These are phyloP conservation scores for Apodemia arnacis DNA, from an alignment of 2,888 invertebrate genomes.

Conservation along the genomic window DNA sequence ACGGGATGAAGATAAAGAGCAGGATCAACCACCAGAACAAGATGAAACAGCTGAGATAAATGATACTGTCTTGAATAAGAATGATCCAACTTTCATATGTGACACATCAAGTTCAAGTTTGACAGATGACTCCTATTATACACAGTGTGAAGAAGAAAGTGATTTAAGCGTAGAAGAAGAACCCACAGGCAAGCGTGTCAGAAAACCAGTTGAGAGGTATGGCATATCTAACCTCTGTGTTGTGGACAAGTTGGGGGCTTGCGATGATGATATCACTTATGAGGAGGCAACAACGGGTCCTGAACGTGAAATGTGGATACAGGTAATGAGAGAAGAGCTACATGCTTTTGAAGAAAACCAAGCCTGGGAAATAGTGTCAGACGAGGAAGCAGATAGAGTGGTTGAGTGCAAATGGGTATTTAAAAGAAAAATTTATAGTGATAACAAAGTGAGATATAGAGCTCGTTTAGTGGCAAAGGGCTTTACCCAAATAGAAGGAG, in stretches of 20 bases:
- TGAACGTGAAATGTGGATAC: conserved; percentile 4
- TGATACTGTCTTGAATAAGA: too few species aligned
- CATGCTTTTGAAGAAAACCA: conserved; percentile 9
- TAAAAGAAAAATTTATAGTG: conserved; percentile 1
- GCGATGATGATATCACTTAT: conserved; percentile 8
- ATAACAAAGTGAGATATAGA: conserved; percentile 52
- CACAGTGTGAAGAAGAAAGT: too few species aligned
- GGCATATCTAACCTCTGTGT: conserved; percentile 10
- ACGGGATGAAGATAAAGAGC: too few species aligned
- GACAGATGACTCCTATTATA: too few species aligned
- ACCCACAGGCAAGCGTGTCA: too few species aligned
- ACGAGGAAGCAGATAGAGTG: conserved; percentile 20
- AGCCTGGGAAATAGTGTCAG: background rate
- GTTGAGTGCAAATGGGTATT: background rate
- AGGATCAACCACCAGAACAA: too few species aligned
- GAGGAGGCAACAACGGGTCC: background rate
- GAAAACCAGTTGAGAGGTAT: conserved; percentile 20
- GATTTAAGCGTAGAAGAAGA: too few species aligned
- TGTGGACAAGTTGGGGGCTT: background rate
- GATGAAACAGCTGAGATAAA: too few species aligned
- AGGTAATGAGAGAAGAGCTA: conserved; percentile 1
- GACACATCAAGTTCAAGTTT: too few species aligned
- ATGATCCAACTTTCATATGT: too few species aligned
- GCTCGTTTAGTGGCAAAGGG: conserved; percentile 65
- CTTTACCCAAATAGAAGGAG: conserved; percentile 48